Evolutionary conservation across 2,113 vertebrate genomes (phyloP).

Genomic region (Megatriorchis doriae): DNA sequence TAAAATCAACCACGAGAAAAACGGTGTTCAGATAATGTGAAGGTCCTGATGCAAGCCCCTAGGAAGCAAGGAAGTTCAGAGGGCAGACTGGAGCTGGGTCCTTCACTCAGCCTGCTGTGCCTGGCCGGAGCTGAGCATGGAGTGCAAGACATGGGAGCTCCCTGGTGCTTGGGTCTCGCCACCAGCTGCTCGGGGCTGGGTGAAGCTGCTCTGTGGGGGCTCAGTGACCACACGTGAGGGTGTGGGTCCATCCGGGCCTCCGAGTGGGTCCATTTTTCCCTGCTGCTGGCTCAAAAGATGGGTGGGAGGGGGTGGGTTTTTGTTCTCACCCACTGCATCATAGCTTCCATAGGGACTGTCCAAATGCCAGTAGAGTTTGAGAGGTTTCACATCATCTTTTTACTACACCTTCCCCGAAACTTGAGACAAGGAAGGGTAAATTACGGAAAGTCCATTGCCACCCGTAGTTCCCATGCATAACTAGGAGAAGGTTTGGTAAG

Average conservation of each 20-base stretch:
- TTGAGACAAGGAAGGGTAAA: background rate
- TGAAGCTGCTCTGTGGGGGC: background rate
- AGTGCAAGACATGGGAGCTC: background rate
- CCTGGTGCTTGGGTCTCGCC: background rate
- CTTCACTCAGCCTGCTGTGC: background rate
- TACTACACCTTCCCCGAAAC: background rate
- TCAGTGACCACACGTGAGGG: background rate
- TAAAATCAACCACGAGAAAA: constrained; percentile 45
- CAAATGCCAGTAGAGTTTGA: background rate
- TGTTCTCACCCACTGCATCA: background rate
- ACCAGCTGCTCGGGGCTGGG: rapidly evolving
- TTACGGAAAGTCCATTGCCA: background rate
- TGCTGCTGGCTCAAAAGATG: background rate
- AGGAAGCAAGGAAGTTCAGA: background rate
- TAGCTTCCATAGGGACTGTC: background rate
- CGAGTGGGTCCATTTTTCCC: rapidly evolving
- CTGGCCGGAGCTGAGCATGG: background rate
- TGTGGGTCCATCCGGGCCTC: background rate
- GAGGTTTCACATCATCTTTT: background rate
- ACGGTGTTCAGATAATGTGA: background rate
- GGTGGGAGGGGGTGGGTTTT: background rate
- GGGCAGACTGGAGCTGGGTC: background rate
- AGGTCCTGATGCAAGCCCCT: background rate
- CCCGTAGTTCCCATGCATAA: rapidly evolving
- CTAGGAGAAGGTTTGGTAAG: rapidly evolving